Evolutionary conservation across 2,797 vertebrate genomes (phyloP).

Genomic region (Triplophysa bombifrons): DNA sequence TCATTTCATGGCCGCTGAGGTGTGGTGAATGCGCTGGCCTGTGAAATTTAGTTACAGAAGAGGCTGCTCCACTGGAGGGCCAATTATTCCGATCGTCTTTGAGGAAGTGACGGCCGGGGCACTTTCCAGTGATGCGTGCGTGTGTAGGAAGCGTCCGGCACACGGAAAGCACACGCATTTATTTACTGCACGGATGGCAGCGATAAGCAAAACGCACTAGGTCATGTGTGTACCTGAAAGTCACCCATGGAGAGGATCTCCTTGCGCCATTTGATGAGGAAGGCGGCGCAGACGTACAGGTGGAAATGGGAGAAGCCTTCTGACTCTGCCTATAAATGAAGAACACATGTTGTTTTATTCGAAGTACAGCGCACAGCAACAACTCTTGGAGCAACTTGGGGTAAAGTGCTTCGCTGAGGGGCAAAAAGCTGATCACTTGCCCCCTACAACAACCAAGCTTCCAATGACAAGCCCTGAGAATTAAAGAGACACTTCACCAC

Average conservation of each 20-base stretch:
- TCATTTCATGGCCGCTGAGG: slow-evolving; percentile 47
- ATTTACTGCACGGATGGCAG: background rate
- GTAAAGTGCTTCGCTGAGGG: background rate
- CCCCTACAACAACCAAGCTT: background rate
- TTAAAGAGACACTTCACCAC: background rate
- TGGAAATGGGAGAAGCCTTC: slow-evolving; percentile 99
- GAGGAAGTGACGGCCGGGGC: slow-evolving; percentile 35
- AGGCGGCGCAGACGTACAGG: slow-evolving; percentile 96
- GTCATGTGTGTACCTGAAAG: slow-evolving; percentile 85
- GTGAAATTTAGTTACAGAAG: slow-evolving; percentile 57
- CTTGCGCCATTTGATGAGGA: slow-evolving; percentile 97
- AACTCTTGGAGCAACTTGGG: background rate
- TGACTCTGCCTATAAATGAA: slow-evolving; percentile 84
- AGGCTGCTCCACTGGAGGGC: slow-evolving; percentile 46
- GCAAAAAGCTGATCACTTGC: background rate
- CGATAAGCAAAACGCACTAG: background rate
- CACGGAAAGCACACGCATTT: background rate
- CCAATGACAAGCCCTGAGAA: slow-evolving; percentile 1
- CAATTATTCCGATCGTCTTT: slow-evolving; percentile 55
- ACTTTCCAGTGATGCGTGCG: slow-evolving; percentile 11
- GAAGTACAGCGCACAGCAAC: background rate
- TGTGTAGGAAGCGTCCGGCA: slow-evolving; percentile 13
- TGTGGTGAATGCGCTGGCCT: slow-evolving; percentile 50
- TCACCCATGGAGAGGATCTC: slow-evolving; percentile 96
- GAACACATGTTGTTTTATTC: background rate